Evolutionary conservation across 2,113 vertebrate genomes (phyloP).

Genomic region (Xenotilapia longispinis): DNA sequence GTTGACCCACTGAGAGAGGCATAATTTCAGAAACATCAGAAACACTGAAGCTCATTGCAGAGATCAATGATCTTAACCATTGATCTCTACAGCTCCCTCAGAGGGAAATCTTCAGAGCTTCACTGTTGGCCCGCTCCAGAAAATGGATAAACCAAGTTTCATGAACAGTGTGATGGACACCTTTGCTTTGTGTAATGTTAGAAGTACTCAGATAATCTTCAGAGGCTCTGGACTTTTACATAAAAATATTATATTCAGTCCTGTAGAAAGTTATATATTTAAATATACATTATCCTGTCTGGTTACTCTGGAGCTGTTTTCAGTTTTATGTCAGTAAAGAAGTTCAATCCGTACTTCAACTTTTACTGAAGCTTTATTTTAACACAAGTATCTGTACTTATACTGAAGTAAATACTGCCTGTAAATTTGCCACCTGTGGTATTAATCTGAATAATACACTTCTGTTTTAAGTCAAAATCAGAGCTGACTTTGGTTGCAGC

Average conservation of each 20-base stretch:
- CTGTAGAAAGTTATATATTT: background rate
- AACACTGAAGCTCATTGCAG: background rate
- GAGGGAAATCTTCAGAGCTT: background rate
- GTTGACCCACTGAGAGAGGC: background rate
- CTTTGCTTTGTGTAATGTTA: background rate
- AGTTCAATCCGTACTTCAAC: background rate
- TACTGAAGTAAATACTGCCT: background rate
- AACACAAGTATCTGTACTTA: background rate
- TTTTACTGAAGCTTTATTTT: background rate
- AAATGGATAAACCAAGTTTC: background rate
- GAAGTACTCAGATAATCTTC: background rate
- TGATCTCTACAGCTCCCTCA: background rate
- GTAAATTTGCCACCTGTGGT: background rate
- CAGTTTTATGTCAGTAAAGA: background rate
- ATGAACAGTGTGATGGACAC: background rate
- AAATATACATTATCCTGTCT: fast-evolving
- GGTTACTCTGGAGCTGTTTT: background rate
- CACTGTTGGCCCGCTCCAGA: background rate
- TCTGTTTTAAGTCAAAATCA: background rate
- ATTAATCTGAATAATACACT: background rate
- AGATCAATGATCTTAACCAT: background rate
- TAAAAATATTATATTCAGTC: background rate
- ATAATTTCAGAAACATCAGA: background rate
- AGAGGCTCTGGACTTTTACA: background rate
- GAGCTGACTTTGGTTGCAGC: background rate